phyloP scores from a whole-genome alignment of 2,797 vertebrate genomes.

The Threskiornis aethiopicus region DNA sequence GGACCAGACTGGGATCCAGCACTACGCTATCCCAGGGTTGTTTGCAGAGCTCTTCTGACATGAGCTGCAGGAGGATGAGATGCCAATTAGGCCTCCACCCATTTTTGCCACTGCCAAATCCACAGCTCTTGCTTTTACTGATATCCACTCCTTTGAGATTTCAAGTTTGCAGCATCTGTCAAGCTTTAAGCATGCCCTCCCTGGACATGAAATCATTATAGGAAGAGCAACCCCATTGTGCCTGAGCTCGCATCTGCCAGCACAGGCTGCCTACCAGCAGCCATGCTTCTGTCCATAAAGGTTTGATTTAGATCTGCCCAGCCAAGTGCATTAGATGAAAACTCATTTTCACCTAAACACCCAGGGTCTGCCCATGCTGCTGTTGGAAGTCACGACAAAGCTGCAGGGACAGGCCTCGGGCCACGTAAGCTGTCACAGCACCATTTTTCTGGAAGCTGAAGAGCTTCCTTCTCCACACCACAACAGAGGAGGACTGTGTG shows the following conservation, averaged over 20 bases:
- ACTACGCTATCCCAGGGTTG: background rate
- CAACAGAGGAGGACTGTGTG: accelerated
- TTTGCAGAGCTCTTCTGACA: background rate
- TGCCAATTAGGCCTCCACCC: background rate
- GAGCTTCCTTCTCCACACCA: background rate
- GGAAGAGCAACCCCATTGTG: background rate
- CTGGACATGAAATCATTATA: background rate
- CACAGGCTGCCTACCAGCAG: background rate
- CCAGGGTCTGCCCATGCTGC: background rate
- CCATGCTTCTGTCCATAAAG: background rate
- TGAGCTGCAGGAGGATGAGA: background rate
- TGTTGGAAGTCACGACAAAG: background rate
- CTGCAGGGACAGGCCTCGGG: background rate
- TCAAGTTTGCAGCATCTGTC: background rate
- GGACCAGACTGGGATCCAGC: background rate
- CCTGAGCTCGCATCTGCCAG: background rate
- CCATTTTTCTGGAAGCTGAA: background rate
- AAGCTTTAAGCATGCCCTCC: background rate
- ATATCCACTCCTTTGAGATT: background rate
- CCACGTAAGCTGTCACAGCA: background rate
- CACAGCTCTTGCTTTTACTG: background rate
- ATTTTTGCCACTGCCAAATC: background rate
- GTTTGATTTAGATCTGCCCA: background rate
- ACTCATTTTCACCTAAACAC: background rate
- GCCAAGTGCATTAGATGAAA: background rate